phyloP scores from a whole-genome alignment of 2,797 vertebrate species.

The Micrastur ruficollis region DNA sequence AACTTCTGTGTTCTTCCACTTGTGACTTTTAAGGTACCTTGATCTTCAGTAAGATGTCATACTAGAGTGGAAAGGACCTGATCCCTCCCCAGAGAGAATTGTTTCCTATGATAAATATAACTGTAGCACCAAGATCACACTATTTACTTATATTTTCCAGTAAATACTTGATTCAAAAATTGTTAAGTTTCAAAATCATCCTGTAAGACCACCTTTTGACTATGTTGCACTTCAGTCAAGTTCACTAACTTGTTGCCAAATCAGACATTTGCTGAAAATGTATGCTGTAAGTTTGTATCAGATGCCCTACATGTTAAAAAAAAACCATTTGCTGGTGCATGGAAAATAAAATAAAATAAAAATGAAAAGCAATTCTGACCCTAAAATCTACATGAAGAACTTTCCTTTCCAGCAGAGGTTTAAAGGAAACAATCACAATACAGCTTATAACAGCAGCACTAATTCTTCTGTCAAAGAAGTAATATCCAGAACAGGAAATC shows the following conservation, averaged over 20 bases:
- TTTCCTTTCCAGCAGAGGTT: background rate
- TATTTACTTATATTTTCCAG: background rate
- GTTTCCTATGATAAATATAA: background rate
- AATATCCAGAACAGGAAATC: background rate
- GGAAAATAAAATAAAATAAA: background rate
- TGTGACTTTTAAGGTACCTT: background rate
- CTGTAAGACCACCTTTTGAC: background rate
- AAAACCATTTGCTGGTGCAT: background rate
- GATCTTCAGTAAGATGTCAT: background rate
- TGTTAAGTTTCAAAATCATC: background rate
- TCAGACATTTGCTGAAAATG: background rate
- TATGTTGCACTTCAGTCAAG: background rate
- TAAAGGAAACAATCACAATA: background rate
- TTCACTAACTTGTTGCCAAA: background rate
- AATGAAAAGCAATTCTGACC: background rate
- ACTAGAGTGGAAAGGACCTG: background rate
- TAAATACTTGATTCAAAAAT: background rate
- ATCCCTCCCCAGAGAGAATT: background rate
- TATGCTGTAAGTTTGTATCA: background rate
- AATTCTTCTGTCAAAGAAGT: background rate
- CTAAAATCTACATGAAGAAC: background rate
- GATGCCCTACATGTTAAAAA: background rate
- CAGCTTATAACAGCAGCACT: background rate
- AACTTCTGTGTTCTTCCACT: background rate
- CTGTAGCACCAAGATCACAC: background rate